phyloP scores from a whole-genome alignment of 2,113 vertebrate genomes.

The Sebastes fasciatus region DNA sequence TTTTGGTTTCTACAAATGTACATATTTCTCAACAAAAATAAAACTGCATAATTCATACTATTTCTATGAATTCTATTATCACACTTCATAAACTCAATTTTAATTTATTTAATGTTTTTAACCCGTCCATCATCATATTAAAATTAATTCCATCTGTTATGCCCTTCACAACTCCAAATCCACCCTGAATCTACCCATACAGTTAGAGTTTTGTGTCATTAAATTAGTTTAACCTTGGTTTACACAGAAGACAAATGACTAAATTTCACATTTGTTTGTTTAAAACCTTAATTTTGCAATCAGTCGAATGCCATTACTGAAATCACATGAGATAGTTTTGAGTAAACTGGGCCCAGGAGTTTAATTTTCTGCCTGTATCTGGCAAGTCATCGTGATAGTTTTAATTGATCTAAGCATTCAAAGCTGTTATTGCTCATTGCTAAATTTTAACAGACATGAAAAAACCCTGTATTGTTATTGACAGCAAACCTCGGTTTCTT shows the following conservation, averaged over 20 bases:
- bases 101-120: neutral
- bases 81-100: neutral
- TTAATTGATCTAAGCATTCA: conserved; percentile 15
- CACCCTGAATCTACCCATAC: neutral
- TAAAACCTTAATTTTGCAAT: neutral
- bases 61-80: neutral
- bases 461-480: neutral
- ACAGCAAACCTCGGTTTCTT: neutral
- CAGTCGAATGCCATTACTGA: neutral
- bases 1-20: conserved; percentile 24
- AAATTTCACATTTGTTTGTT: conserved; percentile 2
- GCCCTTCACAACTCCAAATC: neutral
- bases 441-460: neutral
- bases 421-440: neutral
- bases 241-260: neutral
- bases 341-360: neutral
- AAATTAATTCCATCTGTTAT: neutral
- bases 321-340: neutral
- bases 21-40: conserved; percentile 42
- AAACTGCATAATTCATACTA: conserved; percentile 12
- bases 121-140: neutral
- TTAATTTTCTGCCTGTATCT: neutral
- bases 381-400: conserved; percentile 9
- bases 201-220: neutral
- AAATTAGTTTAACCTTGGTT: neutral